phyloP scores from a whole-genome alignment of 2,113 vertebrate genomes.

The Percopsis transmontana region DNA sequence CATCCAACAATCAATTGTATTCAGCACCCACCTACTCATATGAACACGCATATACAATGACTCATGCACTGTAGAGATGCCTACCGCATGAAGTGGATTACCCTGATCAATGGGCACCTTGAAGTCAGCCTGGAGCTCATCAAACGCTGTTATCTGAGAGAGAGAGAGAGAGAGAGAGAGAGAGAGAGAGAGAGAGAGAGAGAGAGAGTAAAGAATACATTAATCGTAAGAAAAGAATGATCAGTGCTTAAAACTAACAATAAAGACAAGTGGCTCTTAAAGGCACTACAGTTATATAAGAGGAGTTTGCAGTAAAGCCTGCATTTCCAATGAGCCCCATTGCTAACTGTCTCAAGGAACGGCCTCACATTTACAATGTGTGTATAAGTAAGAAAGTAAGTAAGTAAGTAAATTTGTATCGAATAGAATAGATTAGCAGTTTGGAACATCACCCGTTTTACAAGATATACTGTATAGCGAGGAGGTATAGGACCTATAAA shows the following conservation, averaged over 20 bases:
- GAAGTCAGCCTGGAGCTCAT: conserved; percentile 84
- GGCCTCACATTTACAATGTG: too few species aligned
- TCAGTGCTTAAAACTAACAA: not conserved
- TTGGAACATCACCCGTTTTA: too few species aligned
- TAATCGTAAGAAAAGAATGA: too few species aligned
- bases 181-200: not conserved
- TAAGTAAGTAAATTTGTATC: too few species aligned
- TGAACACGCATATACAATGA: conserved; percentile 5
- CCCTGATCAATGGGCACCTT: conserved; percentile 85
- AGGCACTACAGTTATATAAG: too few species aligned
- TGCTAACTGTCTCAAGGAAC: too few species aligned
- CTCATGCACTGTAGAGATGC: conserved; percentile 23
- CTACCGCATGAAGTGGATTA: conserved; percentile 81
- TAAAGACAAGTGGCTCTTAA: not conserved
- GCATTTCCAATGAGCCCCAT: too few species aligned
- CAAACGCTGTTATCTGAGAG: conserved; percentile 82
- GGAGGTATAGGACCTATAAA: too few species aligned
- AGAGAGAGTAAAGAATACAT: conserved; percentile 1
- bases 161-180: conserved; percentile 5
- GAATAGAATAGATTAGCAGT: too few species aligned
- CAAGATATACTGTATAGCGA: too few species aligned
- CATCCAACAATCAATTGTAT: not conserved
- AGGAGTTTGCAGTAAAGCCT: too few species aligned
- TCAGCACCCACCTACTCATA: not conserved
- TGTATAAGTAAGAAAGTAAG: too few species aligned